Evolutionary conservation across 2,113 vertebrate genomes (phyloP), one percentile per base, ranked within the genome.

Genomic region (Eulemur rufifrons): DNA sequence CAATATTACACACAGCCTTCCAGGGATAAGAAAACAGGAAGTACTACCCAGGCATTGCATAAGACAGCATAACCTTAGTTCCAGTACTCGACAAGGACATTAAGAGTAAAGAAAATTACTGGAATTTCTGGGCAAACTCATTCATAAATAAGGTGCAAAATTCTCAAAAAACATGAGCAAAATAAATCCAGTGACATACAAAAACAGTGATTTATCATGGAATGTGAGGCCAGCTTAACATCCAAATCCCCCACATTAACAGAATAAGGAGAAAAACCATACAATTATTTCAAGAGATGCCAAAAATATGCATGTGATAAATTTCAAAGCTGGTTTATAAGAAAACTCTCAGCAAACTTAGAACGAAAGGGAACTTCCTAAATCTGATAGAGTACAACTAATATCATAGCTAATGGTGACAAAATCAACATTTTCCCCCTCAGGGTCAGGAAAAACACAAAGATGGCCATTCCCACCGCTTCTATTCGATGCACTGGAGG

Each of bases 311-410:
- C 47, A 61, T 27, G 8, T 52, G 50, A 82, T n/a, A 89, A 74
- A 95, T 90, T 45, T 77, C 32, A 29, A 78, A 42, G 32, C 2
- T 21, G 18, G 17, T 61, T 89, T 23, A 32, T 73, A 74, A 74
- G 47, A 88, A 94, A 78, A 47, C 1, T 73, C 37, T 95, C 68
- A 78, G 32, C 23, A 83, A 95, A 94, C 59, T 78, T 56, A 82
- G 81, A 71, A 63, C 39, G 25, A 71, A 78, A 80, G 18, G 23
- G 13, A 45, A n/a, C n/a, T 77, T 92, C 45, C 34, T 54, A 78
- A 39, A 76, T 47, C 23, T 63, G n/a, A 34, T 39, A 71, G 32
- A 71, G 59, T 9, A 52, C 83, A 69, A 63, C 18, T 82, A 50
- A 27, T 15, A 63, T 32, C 39, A 18, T 27, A 23, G 9, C 64